Base-by-base conservation (phyloP, 2,888 invertebrate species). In the Idaea aversata region DNA sequence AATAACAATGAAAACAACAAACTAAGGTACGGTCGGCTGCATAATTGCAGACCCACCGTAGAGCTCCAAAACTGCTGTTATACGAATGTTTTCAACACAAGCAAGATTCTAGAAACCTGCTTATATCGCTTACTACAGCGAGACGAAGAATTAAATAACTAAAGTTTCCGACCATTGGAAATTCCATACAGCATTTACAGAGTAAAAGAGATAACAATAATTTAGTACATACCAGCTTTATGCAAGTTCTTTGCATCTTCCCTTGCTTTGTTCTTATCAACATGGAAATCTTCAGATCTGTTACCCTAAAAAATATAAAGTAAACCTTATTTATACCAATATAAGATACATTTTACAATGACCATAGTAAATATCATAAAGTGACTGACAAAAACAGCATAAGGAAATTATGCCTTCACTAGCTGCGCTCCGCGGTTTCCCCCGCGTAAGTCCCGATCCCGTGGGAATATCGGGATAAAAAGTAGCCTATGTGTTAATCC, bases 181-280 rank as follows among this genome's bases (percentile, higher is more conserved):
- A 47, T 13, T 7, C 47, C 36, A 36, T 36, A 36, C 36, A 36
- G 4, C 1, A 10, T 47, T 47, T 47, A 6, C 10, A 4, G 10
- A 10, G 47, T 47, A 47, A 5, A 47, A 47, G 10, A 47, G 47
- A 16, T 63, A 64, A 47, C 61, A 36, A 15, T 64, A 34, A n/a
- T 6, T 38, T 15, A 15, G n/a, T 57, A 73, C 79, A 79, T 93
- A 94, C 97, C 97, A 68, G 97, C 97, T 88, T 95, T 94, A 7
- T 97, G 91, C 73, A 97, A 91, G 79, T 95, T 95, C 84, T 96
- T 95, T 15, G 98, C 98, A 89, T 98, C 98, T 75, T 95, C 94
- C 70, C 95, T 93, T 25, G 98, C 98, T 71, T 90, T 93, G 7
- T 93, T 93, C 59, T 93, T 94, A 87, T 98, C 96, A 5, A 95